Percentiles rank a stretch among this genome's conserved stretches.
phyloP scores from a whole-genome alignment of 2,888 invertebrate genomes.

The Andrena chrysosceles region DNA sequence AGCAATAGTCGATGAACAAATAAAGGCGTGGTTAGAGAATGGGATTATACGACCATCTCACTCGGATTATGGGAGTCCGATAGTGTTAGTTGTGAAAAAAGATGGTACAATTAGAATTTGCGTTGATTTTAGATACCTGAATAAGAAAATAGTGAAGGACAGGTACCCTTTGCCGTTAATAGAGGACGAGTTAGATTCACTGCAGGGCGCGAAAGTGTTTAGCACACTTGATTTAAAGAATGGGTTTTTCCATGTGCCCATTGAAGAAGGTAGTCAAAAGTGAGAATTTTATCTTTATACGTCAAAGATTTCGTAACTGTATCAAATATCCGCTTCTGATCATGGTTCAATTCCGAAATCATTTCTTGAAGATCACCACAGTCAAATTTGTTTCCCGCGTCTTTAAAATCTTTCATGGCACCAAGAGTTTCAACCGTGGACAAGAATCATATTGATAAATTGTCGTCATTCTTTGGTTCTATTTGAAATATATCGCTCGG shows the following conservation, averaged over 20 bases:
- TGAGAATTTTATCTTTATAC: too few relatives aligned
- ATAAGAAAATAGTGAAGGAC: conserved; percentile 35
- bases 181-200: conserved; percentile 39
- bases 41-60: conserved; percentile 75
- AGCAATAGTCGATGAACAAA: conserved; percentile 71
- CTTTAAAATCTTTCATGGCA: too few relatives aligned
- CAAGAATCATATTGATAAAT: too few relatives aligned
- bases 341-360: too few relatives aligned
- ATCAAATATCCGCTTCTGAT: too few relatives aligned
- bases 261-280: neutral
- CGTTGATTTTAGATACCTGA: conserved; percentile 25
- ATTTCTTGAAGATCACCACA: too few relatives aligned
- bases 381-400: too few relatives aligned
- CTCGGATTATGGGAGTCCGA: conserved; percentile 75
- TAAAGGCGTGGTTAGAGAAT: conserved; percentile 75
- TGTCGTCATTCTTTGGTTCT: too few relatives aligned
- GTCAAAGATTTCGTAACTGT: too few relatives aligned
- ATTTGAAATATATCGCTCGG: too few relatives aligned
- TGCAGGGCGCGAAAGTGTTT: conserved; percentile 25
- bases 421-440: too few relatives aligned
- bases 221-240: conserved; percentile 28
- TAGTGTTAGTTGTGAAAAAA: conserved; percentile 14
- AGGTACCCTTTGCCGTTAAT: conserved; percentile 45
- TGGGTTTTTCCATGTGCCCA: conserved; percentile 27
- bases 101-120: conserved; percentile 28